Evolutionary conservation across 2,888 invertebrate genomes (phyloP).

Genomic region (Eupelmus urozonus): DNA sequence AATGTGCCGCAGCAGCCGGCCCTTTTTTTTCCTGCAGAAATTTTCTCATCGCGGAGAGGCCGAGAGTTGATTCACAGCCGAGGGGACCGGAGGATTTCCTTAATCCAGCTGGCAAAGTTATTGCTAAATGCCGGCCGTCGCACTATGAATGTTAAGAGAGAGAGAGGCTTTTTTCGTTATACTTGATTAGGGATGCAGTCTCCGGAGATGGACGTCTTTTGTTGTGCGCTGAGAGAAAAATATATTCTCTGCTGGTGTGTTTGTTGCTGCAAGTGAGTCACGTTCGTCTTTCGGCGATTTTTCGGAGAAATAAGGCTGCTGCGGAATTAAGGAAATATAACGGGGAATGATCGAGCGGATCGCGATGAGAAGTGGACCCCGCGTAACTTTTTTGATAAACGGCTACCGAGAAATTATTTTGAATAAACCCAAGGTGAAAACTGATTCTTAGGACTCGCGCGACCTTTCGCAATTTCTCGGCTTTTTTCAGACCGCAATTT

Average conservation of each 20-base stretch:
- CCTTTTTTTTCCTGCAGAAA: conserved; percentile 44
- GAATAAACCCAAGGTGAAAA: too few relatives aligned
- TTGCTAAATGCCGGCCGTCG: conserved; percentile 46
- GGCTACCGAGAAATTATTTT: too few relatives aligned
- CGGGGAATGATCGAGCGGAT: conserved; percentile 6
- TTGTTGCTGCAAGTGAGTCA: conserved; percentile 37
- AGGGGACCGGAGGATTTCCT: conserved; percentile 51
- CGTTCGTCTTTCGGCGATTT: neutral
- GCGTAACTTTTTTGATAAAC: too few relatives aligned
- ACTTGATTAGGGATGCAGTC: conserved; percentile 54
- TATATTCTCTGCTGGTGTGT: neutral
- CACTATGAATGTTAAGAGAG: conserved; percentile 53
- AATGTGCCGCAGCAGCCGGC: conserved; percentile 20
- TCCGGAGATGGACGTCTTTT: conserved; percentile 45
- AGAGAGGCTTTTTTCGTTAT: conserved; percentile 30
- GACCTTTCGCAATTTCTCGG: too few relatives aligned
- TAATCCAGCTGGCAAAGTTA: conserved; percentile 55
- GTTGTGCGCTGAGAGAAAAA: conserved; percentile 13
- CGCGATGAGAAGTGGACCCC: too few relatives aligned
- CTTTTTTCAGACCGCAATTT: too few relatives aligned
- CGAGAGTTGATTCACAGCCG: conserved; percentile 39
- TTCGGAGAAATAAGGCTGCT: neutral
- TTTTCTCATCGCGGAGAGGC: conserved; percentile 46
- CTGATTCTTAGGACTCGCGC: too few relatives aligned
- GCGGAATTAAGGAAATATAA: conserved; percentile 3